These are phyloP conservation scores for Poeciliopsis turneri DNA, from an alignment of 2,797 vertebrate genomes.

Conservation along the genomic window DNA sequence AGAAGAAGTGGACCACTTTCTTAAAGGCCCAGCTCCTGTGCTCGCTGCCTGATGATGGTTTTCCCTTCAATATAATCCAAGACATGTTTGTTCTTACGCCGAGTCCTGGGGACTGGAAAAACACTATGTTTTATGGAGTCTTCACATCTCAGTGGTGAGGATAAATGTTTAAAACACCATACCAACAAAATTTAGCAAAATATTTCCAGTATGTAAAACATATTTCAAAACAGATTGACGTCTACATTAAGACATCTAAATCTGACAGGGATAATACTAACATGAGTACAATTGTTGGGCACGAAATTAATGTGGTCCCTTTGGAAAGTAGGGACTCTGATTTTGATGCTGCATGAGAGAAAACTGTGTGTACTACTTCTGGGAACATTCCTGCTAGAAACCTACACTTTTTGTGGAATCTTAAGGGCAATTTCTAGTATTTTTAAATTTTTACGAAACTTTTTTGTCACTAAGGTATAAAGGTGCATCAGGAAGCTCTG, in stretches of 20 bases:
- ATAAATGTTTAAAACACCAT: background rate
- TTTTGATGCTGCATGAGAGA: background rate
- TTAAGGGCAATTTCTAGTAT: background rate
- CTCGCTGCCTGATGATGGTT: conserved; percentile 89
- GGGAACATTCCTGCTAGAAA: background rate
- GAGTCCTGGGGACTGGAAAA: conserved; percentile 83
- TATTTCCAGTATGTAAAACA: too few species aligned
- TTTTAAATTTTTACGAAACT: background rate
- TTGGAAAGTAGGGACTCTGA: background rate
- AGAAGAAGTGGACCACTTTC: conserved; percentile 98
- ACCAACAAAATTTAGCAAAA: background rate
- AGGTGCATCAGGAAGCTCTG: conserved; percentile 87
- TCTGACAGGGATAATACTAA: background rate
- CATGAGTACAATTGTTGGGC: background rate
- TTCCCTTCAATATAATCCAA: conserved; percentile 96
- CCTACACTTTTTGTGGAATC: background rate
- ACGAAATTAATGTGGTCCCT: background rate
- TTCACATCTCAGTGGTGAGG: conserved; percentile 96
- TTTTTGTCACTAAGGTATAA: conserved; percentile 81
- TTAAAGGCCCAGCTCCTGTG: conserved; percentile 95
- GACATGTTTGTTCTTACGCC: conserved; percentile 94
- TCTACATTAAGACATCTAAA: background rate
- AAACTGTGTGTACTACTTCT: background rate
- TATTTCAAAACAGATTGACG: background rate
- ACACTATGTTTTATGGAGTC: conserved; percentile 92